Conservation (phyloP, 2,888 invertebrate species). For the Cecidostiba fungosa region DNA sequence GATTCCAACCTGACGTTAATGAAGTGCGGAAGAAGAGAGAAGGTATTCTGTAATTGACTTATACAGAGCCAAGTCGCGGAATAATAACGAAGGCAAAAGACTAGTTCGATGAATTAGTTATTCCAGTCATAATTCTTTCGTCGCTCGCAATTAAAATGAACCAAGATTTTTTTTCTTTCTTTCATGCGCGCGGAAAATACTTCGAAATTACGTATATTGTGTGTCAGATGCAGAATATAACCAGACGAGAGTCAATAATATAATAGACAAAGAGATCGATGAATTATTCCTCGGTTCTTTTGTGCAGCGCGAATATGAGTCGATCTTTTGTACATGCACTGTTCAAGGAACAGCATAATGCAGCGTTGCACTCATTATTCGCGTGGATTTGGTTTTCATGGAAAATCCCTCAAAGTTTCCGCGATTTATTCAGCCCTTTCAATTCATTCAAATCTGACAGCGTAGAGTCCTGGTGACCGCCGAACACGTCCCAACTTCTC, state of each 20-base stretch:
- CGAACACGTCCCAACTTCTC: neutral
- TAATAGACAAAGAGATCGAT: too few relatives aligned
- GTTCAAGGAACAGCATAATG: too few relatives aligned
- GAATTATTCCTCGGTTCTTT: too few relatives aligned
- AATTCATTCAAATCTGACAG: neutral
- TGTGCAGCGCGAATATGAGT: neutral
- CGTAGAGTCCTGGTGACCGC: neutral
- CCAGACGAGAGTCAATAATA: too few relatives aligned
- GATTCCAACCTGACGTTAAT: neutral
- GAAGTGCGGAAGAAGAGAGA: neutral
- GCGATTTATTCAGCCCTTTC: conserved; percentile 9
- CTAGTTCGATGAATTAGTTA: neutral
- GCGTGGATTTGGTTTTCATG: neutral
- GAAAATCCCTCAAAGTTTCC: neutral
- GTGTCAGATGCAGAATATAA: too few relatives aligned
- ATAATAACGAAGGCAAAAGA: neutral
- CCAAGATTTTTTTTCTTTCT: conserved; percentile 16
- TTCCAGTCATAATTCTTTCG: neutral
- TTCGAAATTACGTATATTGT: neutral
- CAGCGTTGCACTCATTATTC: neutral
- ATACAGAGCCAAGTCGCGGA: neutral
- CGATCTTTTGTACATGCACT: neutral
- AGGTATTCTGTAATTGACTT: conserved; percentile 11
- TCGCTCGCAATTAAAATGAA: neutral
- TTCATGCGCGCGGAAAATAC: neutral